Base-by-base conservation (phyloP, 23 tunicate genomes). In the Trididemnum nubilum region DNA sequence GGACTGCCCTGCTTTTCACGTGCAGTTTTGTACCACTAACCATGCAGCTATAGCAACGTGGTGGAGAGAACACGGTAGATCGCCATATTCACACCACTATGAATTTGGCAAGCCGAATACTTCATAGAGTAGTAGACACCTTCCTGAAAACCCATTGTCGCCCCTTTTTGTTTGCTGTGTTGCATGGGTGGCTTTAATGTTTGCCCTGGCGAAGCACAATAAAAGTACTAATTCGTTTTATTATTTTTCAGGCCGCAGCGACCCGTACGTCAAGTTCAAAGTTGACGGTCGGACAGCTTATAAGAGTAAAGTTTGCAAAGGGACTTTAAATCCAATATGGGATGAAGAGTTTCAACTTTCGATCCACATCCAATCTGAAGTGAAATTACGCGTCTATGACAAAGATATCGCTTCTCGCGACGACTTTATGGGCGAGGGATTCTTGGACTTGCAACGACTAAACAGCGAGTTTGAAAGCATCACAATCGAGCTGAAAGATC, bases 261-360 rank as follows among this genome's bases (percentile, higher is more conserved):
- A 93, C 59, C 98, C 98, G 0, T 93, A 93, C 66, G 98, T 93
- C 31, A 93, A 93, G 86, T 87, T 93, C 58, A 83, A 84, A 60
- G 70, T 93, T 7, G 82, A 67, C 30, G 86, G 78, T 2, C 34
- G 66, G 25, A 93, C 93, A 0, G 64, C 73, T 27, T 66, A 72
- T 51, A 87, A 84, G 50, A 87, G 92, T 71, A 76, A 66, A 22
- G 73, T 76, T 39, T 83, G 89, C 78, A 75, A 85, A 27, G 37
- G 33, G 59, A 88, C 89, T 12, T 35, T 93, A 0, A 81, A 93
- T 77, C 98, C 98, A 21, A 52, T 35, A 34, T 93, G 98, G 98
- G 83, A 93, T 63, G 87, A 88, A 66, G 73, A 82, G 36, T 88
- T 88, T 69, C 65, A 33, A 2, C n/a, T 81, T 22, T 21, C 32